phyloP scores from a whole-genome alignment of 1,140 invertebrate species.

The Leptinotarsa defecta region DNA sequence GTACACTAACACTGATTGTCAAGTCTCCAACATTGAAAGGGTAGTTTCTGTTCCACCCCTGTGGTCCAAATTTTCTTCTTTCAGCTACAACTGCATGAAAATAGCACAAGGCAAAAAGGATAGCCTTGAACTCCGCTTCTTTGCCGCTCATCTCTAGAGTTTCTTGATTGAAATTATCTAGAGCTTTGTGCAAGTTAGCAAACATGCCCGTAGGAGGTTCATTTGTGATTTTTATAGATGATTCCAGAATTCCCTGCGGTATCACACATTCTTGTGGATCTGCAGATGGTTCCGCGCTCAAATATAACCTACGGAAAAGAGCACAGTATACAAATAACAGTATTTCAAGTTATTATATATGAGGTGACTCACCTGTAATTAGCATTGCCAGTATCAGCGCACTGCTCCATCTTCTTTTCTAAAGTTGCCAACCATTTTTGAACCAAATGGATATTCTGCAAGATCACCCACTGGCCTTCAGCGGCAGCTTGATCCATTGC shows the following conservation, averaged over 20 bases:
- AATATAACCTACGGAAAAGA: slow-evolving; percentile 60
- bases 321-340: neutral
- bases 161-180: slow-evolving; percentile 93
- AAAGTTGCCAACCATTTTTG: slow-evolving; percentile 84
- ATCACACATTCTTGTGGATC: slow-evolving; percentile 56
- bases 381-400: slow-evolving; percentile 69
- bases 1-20: slow-evolving; percentile 88
- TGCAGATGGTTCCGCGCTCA: slow-evolving; percentile 66
- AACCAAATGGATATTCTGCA: slow-evolving; percentile 90
- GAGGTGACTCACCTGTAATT: slow-evolving; percentile 64
- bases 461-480: slow-evolving; percentile 91
- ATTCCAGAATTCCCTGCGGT: slow-evolving; percentile 85
- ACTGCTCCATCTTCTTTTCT: slow-evolving; percentile 90
- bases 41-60: slow-evolving; percentile 90
- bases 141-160: slow-evolving; percentile 91
- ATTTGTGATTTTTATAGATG: slow-evolving; percentile 95
- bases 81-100: slow-evolving; percentile 95
- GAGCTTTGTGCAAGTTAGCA: slow-evolving; percentile 90
- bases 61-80: slow-evolving; percentile 89
- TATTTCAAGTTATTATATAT: no score
- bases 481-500: slow-evolving; percentile 78
- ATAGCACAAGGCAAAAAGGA: slow-evolving; percentile 92
- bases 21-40: slow-evolving; percentile 85
- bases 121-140: slow-evolving; percentile 91
- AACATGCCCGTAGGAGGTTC: slow-evolving; percentile 94